Base-by-base conservation (phyloP, 1,140 invertebrate genomes). In the Asobara japonica region DNA sequence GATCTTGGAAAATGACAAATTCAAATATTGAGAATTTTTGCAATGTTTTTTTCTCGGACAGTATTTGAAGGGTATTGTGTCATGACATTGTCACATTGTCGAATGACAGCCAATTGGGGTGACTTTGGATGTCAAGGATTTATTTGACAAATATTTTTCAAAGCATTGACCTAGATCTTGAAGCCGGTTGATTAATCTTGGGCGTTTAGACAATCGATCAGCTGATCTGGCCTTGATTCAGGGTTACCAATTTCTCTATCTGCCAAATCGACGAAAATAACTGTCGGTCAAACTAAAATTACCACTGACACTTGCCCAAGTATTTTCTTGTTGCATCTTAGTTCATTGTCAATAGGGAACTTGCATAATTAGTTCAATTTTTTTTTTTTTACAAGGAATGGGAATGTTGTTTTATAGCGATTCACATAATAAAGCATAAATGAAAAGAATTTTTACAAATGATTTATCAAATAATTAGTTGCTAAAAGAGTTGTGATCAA, bases 1-100 rank as follows among this genome's bases (percentile, higher is more conserved):
- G 31, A 72, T 76, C 74, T 82, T 78, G 73, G 72, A 73, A 22
- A n/a, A n/a, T n/a, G 72, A 69, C 27, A 69, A 38, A 20, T 68
- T 16, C 11, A 18, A 68, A 51, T 29, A 8, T 31, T 11, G 20
- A n/a, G 48, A 45, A 45, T 16, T 45, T 16, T 29, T 64, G 51
- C 22, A 25, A 8, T n/a, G n/a, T 10, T 45, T n/a, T 3, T 25
- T 18, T 56, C n/a, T n/a, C n/a, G 22, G 3, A 56, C 25, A 25
- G 18, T 56, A 13, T 25, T 27, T 25, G 18, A 25, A 56, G 18
- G n/a, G 22, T 6, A 56, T 13, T 25, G 22, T 56, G 22, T 22
- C 18, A 56, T 25, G 51, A 56, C 51, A 56, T 56, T 56, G 20
- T 25, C 22, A 56, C 51, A 56, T 56, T 56, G 20, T 25, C 22